Base-by-base conservation (phyloP, 30 jellyfish, hydroid and myxozoan species). In the Hydra vulgaris region DNA sequence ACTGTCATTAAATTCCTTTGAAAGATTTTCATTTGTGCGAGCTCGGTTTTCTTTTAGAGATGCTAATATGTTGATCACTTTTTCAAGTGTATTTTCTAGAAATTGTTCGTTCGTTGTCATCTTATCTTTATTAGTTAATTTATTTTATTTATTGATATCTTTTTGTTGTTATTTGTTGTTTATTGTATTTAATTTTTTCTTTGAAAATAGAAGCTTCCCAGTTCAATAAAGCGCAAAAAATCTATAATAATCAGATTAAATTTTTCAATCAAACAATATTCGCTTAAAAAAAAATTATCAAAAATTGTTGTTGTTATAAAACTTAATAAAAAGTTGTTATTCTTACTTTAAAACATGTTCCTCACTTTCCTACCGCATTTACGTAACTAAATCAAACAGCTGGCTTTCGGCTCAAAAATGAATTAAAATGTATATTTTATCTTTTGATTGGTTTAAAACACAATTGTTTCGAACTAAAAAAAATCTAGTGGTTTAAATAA, bases 61-160 rank as follows among this genome's bases (percentile, higher is more conserved):
- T 18, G 95, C 95, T 17, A 94, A 87, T 77, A 94, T 84, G 70
- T 80, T 87, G 25, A 96, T 96, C 74, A 87, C 99, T 80, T 74
- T 25, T 66, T 80, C 87, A 15, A 80, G 54, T n/a, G 87, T 80
- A n/a, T 80, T 82, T 80, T 80, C 87, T 18, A 21, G 25, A 19
- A 19, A 3, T 20, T 69, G 8, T 15, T 69, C 76, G 27, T 3
- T 27, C 22, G 54, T 26, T 19, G 55, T 19, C n/a, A n/a, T n/a
- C n/a, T n/a, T n/a, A n/a, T n/a, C n/a, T n/a, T n/a, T n/a, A n/a
- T n/a, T n/a, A n/a, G n/a, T n/a, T n/a, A n/a, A n/a, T n/a, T n/a
- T n/a, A n/a, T n/a, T n/a, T n/a, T n/a, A n/a, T n/a, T n/a, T n/a
- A n/a, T n/a, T n/a, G n/a, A n/a, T n/a, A n/a, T n/a, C n/a, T n/a